Evolutionary conservation across 2,888 invertebrate genomes (phyloP).

Genomic region (Acanthosoma haemorrhoidale): DNA sequence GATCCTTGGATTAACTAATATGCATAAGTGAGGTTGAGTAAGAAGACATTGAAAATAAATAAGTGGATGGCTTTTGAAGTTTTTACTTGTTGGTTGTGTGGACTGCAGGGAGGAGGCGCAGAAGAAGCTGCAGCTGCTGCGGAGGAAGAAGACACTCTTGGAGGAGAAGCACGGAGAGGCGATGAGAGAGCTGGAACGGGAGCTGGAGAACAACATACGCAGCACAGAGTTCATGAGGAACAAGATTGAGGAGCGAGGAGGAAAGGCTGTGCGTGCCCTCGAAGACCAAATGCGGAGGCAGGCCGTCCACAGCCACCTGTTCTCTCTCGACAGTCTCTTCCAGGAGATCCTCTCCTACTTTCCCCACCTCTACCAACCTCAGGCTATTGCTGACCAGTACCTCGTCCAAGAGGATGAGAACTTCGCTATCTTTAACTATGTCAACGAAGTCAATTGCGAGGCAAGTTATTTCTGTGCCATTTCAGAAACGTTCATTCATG

Average conservation of each 20-base stretch:
- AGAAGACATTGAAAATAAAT: too few species aligned
- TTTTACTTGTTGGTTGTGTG: too few species aligned
- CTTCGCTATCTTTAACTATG: slow-evolving; percentile 85
- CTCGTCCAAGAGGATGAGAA: slow-evolving; percentile 83
- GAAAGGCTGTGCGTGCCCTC: slow-evolving; percentile 10
- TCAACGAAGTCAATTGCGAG: slow-evolving; percentile 81
- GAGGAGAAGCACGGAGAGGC: slow-evolving; percentile 65
- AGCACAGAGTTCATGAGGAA: slow-evolving; percentile 75
- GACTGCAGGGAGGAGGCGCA: slow-evolving; percentile 50
- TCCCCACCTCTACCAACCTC: slow-evolving; percentile 44
- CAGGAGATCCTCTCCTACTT: slow-evolving; percentile 27
- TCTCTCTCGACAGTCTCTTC: neutral
- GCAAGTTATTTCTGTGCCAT: slow-evolving; percentile 36
- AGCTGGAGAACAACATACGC: slow-evolving; percentile 78
- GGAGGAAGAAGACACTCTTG: slow-evolving; percentile 71
- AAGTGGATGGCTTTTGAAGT: too few species aligned
- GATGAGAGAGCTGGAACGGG: slow-evolving; percentile 80
- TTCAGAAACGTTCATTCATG: too few species aligned
- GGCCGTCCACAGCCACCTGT: neutral
- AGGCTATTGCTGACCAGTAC: slow-evolving; percentile 56
- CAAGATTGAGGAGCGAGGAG: slow-evolving; percentile 60
- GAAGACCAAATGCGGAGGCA: neutral
- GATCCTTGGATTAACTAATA: too few species aligned
- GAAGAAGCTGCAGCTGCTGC: slow-evolving; percentile 70
- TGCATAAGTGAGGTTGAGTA: too few species aligned